A percentile compares a stretch with the other conserved stretches of the same genome.
These are phyloP conservation scores for Etheostoma spectabile DNA, from an alignment of 2,113 vertebrate genomes.

Conservation along the genomic window DNA sequence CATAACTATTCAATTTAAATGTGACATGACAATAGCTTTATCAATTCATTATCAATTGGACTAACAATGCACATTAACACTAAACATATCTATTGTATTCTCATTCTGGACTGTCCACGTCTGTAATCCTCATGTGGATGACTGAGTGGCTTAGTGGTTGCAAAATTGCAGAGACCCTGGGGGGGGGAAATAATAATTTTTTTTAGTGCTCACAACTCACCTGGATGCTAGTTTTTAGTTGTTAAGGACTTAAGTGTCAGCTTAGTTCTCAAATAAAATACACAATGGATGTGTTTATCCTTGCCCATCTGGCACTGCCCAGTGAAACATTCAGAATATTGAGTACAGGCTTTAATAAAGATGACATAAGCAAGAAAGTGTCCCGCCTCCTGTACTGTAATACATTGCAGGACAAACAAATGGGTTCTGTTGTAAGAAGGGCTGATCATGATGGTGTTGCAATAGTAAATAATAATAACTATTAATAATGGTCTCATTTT, in stretches of 20 bases:
- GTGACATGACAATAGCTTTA: background rate
- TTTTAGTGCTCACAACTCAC: background rate
- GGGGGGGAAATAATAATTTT: no score
- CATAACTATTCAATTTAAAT: background rate
- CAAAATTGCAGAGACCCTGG: constrained; percentile 8
- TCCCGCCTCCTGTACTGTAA: background rate
- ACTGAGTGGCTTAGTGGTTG: background rate
- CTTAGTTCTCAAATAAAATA: background rate
- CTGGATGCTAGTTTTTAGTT: background rate
- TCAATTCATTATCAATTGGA: background rate
- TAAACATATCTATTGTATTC: background rate
- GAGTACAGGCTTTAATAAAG: background rate
- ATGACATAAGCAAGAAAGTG: background rate
- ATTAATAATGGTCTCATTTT: background rate
- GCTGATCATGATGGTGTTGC: background rate
- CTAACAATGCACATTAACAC: background rate
- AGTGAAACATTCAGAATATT: background rate
- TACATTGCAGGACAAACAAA: background rate
- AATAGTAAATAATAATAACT: background rate
- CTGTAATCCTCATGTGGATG: background rate
- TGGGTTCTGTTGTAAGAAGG: no score
- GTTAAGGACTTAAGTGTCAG: background rate
- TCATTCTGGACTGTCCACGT: background rate
- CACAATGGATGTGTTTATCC: background rate
- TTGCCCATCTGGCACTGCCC: background rate